phyloP scores from a whole-genome alignment of 2,888 invertebrate species.

The Diarsia dahlii region DNA sequence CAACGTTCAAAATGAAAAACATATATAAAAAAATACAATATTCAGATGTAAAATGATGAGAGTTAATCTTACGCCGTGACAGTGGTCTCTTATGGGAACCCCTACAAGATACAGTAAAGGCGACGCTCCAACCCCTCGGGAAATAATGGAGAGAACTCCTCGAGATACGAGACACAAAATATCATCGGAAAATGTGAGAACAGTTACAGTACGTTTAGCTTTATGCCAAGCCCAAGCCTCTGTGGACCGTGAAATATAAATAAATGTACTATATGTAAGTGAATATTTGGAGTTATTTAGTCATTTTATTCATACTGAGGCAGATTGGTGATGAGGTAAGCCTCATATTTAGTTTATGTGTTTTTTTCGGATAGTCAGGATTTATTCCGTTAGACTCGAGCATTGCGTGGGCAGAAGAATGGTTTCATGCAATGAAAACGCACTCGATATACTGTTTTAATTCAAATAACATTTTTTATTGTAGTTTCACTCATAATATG shows the following conservation, averaged over 20 bases:
- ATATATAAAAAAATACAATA: neutral
- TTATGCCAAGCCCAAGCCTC: conserved; percentile 2
- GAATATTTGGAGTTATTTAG: conserved; percentile 7
- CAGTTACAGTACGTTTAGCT: conserved; percentile 1
- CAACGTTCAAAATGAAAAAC: neutral
- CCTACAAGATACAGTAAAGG: conserved; percentile 23
- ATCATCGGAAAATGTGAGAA: conserved; percentile 21
- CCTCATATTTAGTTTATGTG: neutral
- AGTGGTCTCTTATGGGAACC: conserved; percentile 8
- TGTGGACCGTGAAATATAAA: conserved; percentile 17
- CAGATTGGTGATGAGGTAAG: neutral
- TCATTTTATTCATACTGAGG: neutral
- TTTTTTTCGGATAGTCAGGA: too few species aligned
- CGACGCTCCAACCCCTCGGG: conserved; percentile 2
- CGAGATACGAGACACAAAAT: conserved; percentile 17
- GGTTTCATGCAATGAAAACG: too few species aligned
- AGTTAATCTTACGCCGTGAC: neutral
- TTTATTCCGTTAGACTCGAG: too few species aligned
- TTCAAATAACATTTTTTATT: too few species aligned
- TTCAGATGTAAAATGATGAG: neutral
- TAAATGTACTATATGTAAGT: conserved; percentile 3
- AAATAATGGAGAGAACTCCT: conserved; percentile 34
- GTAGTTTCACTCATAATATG: too few species aligned
- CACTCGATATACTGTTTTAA: too few species aligned
- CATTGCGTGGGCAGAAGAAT: too few species aligned